Conservation (phyloP, 2,797 vertebrate species). For the Pristis pectinata region DNA sequence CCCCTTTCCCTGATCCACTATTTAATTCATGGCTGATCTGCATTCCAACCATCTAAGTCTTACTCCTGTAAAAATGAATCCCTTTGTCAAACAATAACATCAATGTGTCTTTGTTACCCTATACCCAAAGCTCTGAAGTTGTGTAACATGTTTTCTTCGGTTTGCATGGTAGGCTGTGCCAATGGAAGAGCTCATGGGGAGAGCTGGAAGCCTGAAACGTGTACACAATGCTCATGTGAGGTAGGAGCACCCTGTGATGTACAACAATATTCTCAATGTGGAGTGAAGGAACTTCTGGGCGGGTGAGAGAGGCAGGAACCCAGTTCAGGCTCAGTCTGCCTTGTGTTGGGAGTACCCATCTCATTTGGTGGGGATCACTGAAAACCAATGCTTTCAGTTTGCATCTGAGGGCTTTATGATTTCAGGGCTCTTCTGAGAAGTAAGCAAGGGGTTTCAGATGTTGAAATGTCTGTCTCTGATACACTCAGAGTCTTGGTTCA, state of each 20-base stretch:
- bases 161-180: neutral
- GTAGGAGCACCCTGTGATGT: neutral
- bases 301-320: neutral
- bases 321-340: neutral
- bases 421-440: neutral
- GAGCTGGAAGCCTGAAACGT: neutral
- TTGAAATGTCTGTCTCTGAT: neutral
- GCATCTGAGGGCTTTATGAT: neutral
- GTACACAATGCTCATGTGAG: conserved; percentile 11
- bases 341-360: neutral
- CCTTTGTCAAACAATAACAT: neutral
- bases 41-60: neutral
- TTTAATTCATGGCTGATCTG: neutral
- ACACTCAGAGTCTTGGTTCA: neutral
- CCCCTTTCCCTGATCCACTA: neutral
- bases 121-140: neutral
- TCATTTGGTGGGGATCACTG: neutral
- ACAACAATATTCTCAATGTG: neutral
- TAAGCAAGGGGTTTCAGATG: neutral
- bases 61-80: neutral
- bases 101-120: neutral
- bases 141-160: neutral
- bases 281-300: neutral
- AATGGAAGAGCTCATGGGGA: conserved; percentile 23
- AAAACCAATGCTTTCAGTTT: neutral